Conservation (phyloP, 2,113 vertebrate genomes). For the Ophiodon elongatus region DNA sequence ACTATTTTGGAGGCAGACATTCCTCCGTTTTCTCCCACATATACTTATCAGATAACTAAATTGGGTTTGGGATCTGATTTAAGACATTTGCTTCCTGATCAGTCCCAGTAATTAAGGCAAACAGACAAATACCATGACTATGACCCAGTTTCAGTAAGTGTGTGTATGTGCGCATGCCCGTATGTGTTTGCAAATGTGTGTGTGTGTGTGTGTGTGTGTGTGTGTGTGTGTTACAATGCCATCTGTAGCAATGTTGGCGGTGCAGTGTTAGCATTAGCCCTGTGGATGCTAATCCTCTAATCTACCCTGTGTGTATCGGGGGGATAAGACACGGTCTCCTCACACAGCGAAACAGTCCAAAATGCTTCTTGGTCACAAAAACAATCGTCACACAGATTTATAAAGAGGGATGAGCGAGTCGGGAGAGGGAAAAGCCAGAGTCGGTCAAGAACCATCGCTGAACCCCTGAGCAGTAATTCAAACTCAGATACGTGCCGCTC, state of each 20-base stretch:
- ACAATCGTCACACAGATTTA: constrained; percentile 15
- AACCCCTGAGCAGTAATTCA: not conserved
- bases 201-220: constrained; percentile 30
- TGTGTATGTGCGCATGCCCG: constrained; percentile 9
- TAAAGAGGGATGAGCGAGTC: not conserved
- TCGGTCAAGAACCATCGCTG: not conserved
- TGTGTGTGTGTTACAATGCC: constrained; percentile 67
- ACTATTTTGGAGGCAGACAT: not conserved
- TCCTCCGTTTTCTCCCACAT: not conserved
- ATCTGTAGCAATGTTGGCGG: constrained; percentile 73
- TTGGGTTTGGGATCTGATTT: constrained; percentile 10
- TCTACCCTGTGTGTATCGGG: constrained; percentile 72
- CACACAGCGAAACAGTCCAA: constrained; percentile 41
- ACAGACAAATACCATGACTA: constrained; percentile 55
- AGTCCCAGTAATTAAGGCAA: constrained; percentile 66
- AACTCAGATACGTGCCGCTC: not conserved
- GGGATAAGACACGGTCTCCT: constrained; percentile 63
- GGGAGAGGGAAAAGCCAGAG: not conserved
- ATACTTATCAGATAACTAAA: not conserved
- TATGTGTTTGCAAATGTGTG: constrained; percentile 11
- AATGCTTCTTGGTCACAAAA: constrained; percentile 39
- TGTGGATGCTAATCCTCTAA: constrained; percentile 78
- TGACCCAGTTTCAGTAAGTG: constrained; percentile 68
- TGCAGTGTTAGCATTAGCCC: constrained; percentile 72
- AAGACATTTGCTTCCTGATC: constrained; percentile 42